Conservation (phyloP, 2,888 invertebrate genomes). For the Agrenia bidenticulata region DNA sequence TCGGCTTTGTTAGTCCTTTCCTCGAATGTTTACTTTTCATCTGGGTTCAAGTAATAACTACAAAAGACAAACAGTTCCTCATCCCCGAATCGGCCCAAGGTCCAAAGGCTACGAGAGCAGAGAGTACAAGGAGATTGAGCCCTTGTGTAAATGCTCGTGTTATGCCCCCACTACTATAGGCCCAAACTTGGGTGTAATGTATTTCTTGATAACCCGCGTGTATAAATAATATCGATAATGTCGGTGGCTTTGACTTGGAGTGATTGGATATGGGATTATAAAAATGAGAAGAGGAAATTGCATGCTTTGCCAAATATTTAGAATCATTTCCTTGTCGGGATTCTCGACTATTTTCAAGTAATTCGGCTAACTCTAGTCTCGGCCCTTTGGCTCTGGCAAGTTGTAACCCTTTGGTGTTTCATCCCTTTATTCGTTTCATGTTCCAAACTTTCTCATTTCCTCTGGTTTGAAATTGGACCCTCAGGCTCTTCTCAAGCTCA, state of each 20-base stretch:
- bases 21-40: constrained; percentile 19
- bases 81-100: background rate
- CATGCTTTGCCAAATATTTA: constrained; percentile 37
- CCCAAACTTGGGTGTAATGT: too few relatives aligned
- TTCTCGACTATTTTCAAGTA: constrained; percentile 1
- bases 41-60: constrained; percentile 19
- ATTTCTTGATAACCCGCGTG: background rate
- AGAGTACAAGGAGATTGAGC: too few relatives aligned
- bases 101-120: too few relatives aligned
- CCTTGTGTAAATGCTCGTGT: too few relatives aligned
- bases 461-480: constrained; percentile 25
- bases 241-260: background rate
- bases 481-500: constrained; percentile 7
- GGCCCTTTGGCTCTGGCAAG: background rate
- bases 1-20: background rate
- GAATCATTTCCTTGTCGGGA: constrained; percentile 32
- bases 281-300: constrained; percentile 31
- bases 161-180: too few relatives aligned
- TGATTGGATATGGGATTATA: constrained; percentile 6
- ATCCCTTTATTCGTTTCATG: background rate
- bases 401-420: constrained; percentile 10
- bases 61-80: constrained; percentile 6
- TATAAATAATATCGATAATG: background rate
- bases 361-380: background rate
- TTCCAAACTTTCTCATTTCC: constrained; percentile 9